Evolutionary conservation across 1,140 invertebrate genomes (phyloP).

Genomic region (Pogonomyrmex barbatus): DNA sequence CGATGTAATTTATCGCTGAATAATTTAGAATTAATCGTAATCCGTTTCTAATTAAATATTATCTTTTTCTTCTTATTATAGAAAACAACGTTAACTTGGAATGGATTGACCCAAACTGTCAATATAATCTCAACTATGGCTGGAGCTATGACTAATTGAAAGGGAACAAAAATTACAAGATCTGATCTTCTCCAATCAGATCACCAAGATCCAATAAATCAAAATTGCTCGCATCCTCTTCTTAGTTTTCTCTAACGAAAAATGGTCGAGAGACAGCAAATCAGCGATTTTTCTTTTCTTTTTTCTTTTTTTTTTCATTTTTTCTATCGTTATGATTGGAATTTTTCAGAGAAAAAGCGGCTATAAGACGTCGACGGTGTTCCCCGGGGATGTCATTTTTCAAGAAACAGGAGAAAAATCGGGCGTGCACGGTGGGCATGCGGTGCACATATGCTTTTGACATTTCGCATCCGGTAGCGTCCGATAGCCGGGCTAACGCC

Average conservation of each 20-base stretch:
- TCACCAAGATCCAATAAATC: not conserved
- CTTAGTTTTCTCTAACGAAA: not conserved
- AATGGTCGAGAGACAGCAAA: not conserved
- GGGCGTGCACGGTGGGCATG: slow-evolving; percentile 44
- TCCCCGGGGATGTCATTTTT: no score
- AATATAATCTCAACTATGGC: not conserved
- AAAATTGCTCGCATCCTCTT: not conserved
- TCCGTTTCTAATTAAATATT: not conserved
- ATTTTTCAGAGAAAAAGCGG: not conserved
- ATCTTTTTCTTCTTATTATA: not conserved
- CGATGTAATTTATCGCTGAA: not conserved
- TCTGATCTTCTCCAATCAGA: not conserved
- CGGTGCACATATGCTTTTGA: slow-evolving; percentile 79
- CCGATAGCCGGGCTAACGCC: not conserved
- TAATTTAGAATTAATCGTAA: not conserved
- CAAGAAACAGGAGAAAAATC: not conserved
- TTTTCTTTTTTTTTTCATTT: not conserved
- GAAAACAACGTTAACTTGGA: not conserved
- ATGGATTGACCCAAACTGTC: not conserved
- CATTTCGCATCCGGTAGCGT: slow-evolving; percentile 79
- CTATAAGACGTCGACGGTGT: not conserved
- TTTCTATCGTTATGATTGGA: not conserved
- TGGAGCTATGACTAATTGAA: not conserved
- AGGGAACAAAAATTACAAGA: not conserved
- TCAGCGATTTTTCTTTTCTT: no score